Evolutionary conservation across 1,140 invertebrate genomes (phyloP), one percentile per base, ranked within the genome.

Genomic region (Trichogramma pretiosum): DNA sequence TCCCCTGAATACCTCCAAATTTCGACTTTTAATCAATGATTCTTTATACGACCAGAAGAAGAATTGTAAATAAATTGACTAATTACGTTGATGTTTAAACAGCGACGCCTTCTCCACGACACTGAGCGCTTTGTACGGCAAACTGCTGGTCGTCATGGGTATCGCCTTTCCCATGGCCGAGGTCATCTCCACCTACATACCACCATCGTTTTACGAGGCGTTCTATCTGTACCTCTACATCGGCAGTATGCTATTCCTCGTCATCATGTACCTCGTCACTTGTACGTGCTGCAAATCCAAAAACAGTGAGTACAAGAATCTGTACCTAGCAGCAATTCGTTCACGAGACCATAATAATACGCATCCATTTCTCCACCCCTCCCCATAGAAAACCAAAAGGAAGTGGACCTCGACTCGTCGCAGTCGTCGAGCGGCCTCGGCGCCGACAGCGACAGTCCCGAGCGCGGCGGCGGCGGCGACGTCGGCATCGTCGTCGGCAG

Each of bases 101-200:
- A 87, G 89, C 41, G 85, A 90, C 65, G 83, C 85, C 41, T 69
- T 92, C 54, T 85, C 90, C 47, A 86, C 86, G 16, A 85, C 90
- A 14, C 74, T 95, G 42, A 93, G 89, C 55, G 92, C 91, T 1
- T 76, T 95, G 3, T 95, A 96, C 63, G 89, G 88, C n/a, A 93
- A 95, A 67, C 74, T 94, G 3, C 68, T 96, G 39, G 89, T 95
- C 19, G 89, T 95, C 11, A 90, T 94, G 84, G 93, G 92, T 18
- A 82, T 91, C 56, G 90, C 89, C 7, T 92, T 96, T 73, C 92
- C 92, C 36, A 88, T 94, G 79, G 85, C 87, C 35, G 87, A 91
- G 76, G 87, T 90, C 43, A 90, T 90, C 58, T 90, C 87, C 17
- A 87, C 87, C n/a, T 87, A 89, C 66, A 88, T 92, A 61, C 87